Percentiles rank a stretch among this genome's conserved stretches.
These are phyloP conservation scores for Heliothis subflexa DNA, from an alignment of 1,140 invertebrate genomes.

Conservation along the genomic window DNA sequence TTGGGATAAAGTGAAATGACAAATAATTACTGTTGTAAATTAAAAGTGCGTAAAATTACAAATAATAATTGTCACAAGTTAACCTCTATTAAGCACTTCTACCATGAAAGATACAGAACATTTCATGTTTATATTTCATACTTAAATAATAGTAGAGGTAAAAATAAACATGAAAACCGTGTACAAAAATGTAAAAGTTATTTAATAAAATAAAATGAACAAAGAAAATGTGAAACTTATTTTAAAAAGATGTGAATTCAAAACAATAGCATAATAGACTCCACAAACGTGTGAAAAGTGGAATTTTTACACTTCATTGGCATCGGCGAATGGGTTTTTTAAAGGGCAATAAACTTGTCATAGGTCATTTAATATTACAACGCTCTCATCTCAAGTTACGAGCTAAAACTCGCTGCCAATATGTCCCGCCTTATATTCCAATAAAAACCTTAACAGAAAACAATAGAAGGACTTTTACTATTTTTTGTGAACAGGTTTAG, in stretches of 20 bases:
- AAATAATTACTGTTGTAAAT: too few species aligned
- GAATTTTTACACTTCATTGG: slow-evolving; percentile 31
- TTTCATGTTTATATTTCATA: too few species aligned
- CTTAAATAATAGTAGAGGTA: neutral
- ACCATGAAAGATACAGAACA: too few species aligned
- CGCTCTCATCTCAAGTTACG: slow-evolving; percentile 25
- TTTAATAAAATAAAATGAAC: neutral
- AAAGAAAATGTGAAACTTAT: slow-evolving; percentile 15
- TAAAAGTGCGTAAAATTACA: too few species aligned
- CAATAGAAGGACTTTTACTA: neutral
- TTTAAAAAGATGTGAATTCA: slow-evolving; percentile 24
- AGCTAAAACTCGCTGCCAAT: slow-evolving; percentile 27
- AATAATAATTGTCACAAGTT: too few species aligned
- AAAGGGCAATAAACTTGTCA: slow-evolving; percentile 43
- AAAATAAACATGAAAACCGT: neutral
- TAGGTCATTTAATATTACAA: slow-evolving; percentile 37
- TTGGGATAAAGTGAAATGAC: neutral
- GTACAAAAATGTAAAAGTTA: neutral
- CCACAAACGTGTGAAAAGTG: slow-evolving; percentile 8
- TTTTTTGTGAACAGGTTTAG: neutral
- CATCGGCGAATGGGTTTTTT: slow-evolving; percentile 38
- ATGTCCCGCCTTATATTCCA: slow-evolving; percentile 17
- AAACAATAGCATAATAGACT: slow-evolving; percentile 34
- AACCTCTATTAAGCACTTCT: too few species aligned
- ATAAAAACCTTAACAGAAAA: slow-evolving; percentile 10